Percentiles rank a stretch among this genome's conserved stretches.
These are phyloP conservation scores for Lordiphosa stackelbergi DNA, from an alignment of 1,140 invertebrate species.

Conservation along the genomic window DNA sequence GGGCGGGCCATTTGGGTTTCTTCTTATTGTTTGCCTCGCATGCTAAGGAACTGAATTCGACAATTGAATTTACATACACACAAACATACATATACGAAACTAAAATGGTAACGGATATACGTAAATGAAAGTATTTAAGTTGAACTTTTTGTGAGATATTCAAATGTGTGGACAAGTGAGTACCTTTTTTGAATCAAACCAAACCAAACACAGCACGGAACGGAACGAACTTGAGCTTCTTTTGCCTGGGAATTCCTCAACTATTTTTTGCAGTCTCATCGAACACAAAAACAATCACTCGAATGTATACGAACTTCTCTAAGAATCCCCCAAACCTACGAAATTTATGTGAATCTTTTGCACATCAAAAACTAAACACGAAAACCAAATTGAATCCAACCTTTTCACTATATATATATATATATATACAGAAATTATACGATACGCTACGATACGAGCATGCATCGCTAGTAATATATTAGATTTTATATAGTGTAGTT, in stretches of 20 bases:
- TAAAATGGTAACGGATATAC: conserved; percentile 71
- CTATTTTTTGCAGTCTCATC: conserved; percentile 37
- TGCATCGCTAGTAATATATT: conserved; percentile 65
- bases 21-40: conserved; percentile 14
- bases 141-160: conserved; percentile 26
- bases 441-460: conserved; percentile 43
- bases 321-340: conserved; percentile 52
- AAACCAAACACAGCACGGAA: conserved; percentile 21
- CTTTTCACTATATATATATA: conserved; percentile 44
- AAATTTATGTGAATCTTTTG: conserved; percentile 61
- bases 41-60: conserved; percentile 57
- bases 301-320: conserved; percentile 75
- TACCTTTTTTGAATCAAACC: conserved; percentile 45
- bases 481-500: conserved; percentile 47
- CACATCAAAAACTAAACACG: conserved; percentile 46
- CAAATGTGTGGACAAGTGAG: conserved; percentile 37
- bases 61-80: conserved; percentile 58
- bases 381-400: conserved; percentile 25
- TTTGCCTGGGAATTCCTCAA: conserved; percentile 33
- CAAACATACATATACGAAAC: conserved; percentile 28
- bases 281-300: conserved; percentile 60
- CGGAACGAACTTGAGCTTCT: conserved; percentile 57
- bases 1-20: background rate
- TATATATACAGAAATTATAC: conserved; percentile 61
- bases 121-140: conserved; percentile 64